Percentiles rank a stretch among this genome's conserved stretches.
Evolutionary conservation across 1,140 invertebrate genomes (phyloP).

Genomic region (Coelopa frigida): DNA sequence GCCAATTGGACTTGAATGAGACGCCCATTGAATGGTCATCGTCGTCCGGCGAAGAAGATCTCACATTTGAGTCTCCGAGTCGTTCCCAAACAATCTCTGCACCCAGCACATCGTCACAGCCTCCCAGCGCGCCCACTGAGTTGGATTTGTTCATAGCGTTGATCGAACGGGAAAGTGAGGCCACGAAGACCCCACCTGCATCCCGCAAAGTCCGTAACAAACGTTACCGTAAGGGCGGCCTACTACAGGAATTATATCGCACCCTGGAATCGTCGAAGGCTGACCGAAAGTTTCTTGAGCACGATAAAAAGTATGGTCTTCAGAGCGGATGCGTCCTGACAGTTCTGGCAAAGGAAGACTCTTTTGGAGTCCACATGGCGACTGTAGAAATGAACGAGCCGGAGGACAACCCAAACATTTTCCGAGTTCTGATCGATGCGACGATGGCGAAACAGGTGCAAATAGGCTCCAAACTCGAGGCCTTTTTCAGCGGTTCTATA

Average conservation of each 20-base stretch:
- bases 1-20: no score
- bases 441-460: conserved; percentile 1
- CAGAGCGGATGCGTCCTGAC: neutral
- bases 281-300: conserved; percentile 1
- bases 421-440: conserved; percentile 1
- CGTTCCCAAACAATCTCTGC: neutral
- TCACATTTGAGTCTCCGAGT: conserved; percentile 3
- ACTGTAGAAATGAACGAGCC: neutral
- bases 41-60: conserved; percentile 5
- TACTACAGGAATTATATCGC: conserved; percentile 4
- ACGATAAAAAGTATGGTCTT: conserved; percentile 9
- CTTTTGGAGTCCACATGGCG: conserved; percentile 3
- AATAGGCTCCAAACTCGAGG: conserved; percentile 5
- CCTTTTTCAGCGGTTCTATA: conserved; percentile 4
- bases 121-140: conserved; percentile 1
- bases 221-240: conserved; percentile 3
- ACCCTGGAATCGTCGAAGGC: neutral
- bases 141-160: conserved; percentile 11
- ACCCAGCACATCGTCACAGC: conserved; percentile 4
- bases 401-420: neutral
- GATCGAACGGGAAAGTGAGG: conserved; percentile 10
- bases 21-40: conserved; percentile 8
- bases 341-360: neutral
- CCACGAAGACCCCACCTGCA: neutral
- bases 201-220: neutral